Percentiles rank a stretch among this genome's conserved stretches.
phyloP scores from a whole-genome alignment of 1,140 invertebrate genomes.

The Gonatopus flavifemur region DNA sequence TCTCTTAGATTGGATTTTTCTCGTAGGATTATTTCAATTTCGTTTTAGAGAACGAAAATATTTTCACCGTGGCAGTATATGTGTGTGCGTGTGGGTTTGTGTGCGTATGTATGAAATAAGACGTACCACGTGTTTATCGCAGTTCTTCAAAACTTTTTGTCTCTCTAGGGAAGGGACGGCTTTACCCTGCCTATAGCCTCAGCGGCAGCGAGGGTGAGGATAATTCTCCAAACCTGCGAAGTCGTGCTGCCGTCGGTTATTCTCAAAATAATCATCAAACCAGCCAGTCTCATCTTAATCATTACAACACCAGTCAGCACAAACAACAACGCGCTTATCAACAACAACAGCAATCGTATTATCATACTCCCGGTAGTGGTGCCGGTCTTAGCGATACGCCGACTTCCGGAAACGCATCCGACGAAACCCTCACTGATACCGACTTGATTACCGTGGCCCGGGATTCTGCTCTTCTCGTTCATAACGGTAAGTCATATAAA shows the following conservation, averaged over 20 bases:
- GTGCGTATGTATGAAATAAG: no score
- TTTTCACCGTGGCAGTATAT: neutral
- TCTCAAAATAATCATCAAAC: conserved; percentile 43
- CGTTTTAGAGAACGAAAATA: neutral
- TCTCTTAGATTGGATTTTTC: no score
- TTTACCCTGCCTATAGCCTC: conserved; percentile 69
- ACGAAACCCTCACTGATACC: conserved; percentile 79
- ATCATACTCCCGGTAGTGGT: conserved; percentile 57
- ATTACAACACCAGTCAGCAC: conserved; percentile 43
- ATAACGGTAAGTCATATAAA: conserved; percentile 69
- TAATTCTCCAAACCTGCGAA: conserved; percentile 48
- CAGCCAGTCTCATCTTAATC: conserved; percentile 47
- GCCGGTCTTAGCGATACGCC: conserved; percentile 75
- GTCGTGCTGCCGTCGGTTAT: conserved; percentile 40
- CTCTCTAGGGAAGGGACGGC: conserved; percentile 70
- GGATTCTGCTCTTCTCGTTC: conserved; percentile 75
- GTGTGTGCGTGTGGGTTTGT: no score
- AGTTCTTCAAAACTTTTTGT: conserved; percentile 16
- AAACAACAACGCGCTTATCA: conserved; percentile 51
- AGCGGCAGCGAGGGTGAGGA: conserved; percentile 69
- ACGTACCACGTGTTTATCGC: neutral
- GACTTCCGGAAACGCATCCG: conserved; percentile 76
- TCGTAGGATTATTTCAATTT: no score
- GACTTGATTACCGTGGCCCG: conserved; percentile 73
- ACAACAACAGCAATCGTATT: conserved; percentile 55